Percentiles rank a stretch among this genome's conserved stretches.
phyloP scores from a whole-genome alignment of 2,113 vertebrate genomes.

The Nerophis ophidion region DNA sequence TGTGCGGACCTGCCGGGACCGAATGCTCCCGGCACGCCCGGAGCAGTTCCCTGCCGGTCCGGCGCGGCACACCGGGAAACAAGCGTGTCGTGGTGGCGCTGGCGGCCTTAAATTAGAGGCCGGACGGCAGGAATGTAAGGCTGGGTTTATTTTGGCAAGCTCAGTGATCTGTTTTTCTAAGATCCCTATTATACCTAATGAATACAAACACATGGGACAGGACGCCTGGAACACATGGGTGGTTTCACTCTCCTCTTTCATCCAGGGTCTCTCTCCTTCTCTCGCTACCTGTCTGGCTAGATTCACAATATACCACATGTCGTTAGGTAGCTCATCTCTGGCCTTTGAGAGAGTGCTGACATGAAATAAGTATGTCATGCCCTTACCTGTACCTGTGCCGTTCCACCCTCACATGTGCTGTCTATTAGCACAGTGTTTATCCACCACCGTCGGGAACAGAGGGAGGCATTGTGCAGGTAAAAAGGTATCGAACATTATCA shows the following conservation, averaged over 20 bases:
- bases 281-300: background rate
- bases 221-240: conserved; percentile 52
- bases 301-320: conserved; percentile 22
- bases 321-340: conserved; percentile 38
- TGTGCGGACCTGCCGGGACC: conserved; percentile 10
- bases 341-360: conserved; percentile 30
- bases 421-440: too few species aligned
- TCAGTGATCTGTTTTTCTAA: conserved; percentile 65
- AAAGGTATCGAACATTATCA: too few species aligned
- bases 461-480: too few species aligned
- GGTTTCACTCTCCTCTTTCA: conserved; percentile 28
- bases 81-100: conserved; percentile 35
- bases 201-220: conserved; percentile 52
- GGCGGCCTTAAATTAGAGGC: conserved; percentile 60
- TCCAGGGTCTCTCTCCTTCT: conserved; percentile 7
- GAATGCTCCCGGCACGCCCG: conserved; percentile 12
- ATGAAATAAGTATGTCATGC: conserved; percentile 16
- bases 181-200: conserved; percentile 64
- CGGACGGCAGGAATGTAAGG: conserved; percentile 53
- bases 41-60: conserved; percentile 22
- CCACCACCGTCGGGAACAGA: too few species aligned
- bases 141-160: conserved; percentile 66
- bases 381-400: conserved; percentile 25
- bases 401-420: conserved; percentile 25
- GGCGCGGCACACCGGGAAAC: conserved; percentile 41